Evolutionary conservation across 2,797 vertebrate species (phyloP).

Genomic region (Xenops minutus): DNA sequence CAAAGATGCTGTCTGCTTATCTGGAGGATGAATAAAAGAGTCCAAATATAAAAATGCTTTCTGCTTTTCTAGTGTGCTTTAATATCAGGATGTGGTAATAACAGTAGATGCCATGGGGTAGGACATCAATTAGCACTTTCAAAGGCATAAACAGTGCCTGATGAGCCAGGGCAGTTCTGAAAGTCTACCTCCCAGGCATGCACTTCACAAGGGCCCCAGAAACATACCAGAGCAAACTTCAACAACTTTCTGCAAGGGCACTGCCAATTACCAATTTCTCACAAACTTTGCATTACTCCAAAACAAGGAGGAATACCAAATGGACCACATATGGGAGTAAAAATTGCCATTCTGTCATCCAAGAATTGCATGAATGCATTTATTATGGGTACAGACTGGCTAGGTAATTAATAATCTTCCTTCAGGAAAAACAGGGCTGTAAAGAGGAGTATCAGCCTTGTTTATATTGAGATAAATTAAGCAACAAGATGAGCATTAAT

Average conservation of each 20-base stretch:
- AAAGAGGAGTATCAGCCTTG: not conserved
- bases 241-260: not conserved
- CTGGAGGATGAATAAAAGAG: not conserved
- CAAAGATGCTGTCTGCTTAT: not conserved
- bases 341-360: not conserved
- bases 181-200: not conserved
- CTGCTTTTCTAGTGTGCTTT: not conserved
- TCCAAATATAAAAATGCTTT: not conserved
- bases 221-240: not conserved
- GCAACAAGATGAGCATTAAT: not conserved
- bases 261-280: not conserved
- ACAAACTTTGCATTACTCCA: not conserved
- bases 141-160: not conserved
- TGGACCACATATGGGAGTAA: not conserved
- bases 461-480: not conserved
- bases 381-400: not conserved
- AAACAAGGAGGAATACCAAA: not conserved
- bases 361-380: not conserved
- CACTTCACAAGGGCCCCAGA: not conserved
- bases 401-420: slow-evolving; percentile 2
- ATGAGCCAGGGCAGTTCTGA: not conserved
- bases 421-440: not conserved
- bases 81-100: not conserved
- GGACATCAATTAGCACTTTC: not conserved
- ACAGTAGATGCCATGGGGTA: not conserved